Base-by-base conservation (phyloP, 2,113 vertebrate genomes). In the Peromyscus leucopus region DNA sequence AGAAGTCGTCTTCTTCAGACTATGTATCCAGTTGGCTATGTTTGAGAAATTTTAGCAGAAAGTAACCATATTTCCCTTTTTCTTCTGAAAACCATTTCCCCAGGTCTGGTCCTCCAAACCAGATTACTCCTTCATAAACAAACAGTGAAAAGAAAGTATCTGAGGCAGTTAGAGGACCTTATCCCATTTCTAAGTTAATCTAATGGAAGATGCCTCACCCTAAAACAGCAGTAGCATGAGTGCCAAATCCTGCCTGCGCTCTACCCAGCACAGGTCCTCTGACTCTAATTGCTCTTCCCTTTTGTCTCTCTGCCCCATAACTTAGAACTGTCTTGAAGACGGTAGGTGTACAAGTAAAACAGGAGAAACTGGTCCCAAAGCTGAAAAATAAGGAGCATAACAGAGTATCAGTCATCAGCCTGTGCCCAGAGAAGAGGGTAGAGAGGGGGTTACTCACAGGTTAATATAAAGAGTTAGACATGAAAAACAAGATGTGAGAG, bases 301-400 rank as follows among this genome's bases (percentile, higher is more conserved):
- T 94, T 85, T 84, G 42, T 98, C 98, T 93, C 97, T 98, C 67
- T 98, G 97, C 82, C 88, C 98, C 48, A 99, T 99, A 71, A 98
- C 98, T 0, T 98, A 98, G 98, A 1, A 97, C 98, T 39, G 76
- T 84, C 74, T 98, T 98, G 93, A 98, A 96, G 59, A 94, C 63
- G 83, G 80, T 96, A 15, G 94, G 89, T 69, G 95, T 97, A 4
- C 98, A 98, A 94, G 28, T 98, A 13, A 99, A 99, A 94, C 97
- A 98, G 74, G 99, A 99, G 46, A 99, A 99, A 80, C 98, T 99
- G 61, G 99, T 99, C 96, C 24, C 99, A 96, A 99, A 99, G 28
- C 48, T 99, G 36, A 99, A 99, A 97, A 99, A 99, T 98, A 99
- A 99, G 99, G 99, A 99, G 98, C 99, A 99, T 98, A 99, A 99